These are phyloP conservation scores for Eidolon dupreanum DNA, from an alignment of 2,797 vertebrate genomes.

Conservation along the genomic window DNA sequence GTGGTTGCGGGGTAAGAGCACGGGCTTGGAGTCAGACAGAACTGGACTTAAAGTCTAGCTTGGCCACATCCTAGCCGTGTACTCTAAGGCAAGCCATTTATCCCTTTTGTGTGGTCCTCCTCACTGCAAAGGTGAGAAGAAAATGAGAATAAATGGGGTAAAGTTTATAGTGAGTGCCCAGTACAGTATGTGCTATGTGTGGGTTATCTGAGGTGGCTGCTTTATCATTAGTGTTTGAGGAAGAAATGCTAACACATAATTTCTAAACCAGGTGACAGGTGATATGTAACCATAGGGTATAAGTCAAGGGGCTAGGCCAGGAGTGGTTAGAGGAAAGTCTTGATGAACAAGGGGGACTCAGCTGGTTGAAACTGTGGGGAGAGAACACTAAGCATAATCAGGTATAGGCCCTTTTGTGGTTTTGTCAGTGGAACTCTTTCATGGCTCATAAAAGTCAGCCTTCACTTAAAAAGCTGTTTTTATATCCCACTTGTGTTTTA, in stretches of 20 bases:
- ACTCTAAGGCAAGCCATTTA: background rate
- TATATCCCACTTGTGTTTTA: background rate
- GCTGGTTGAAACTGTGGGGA: background rate
- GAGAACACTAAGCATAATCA: background rate
- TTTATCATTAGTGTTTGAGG: background rate
- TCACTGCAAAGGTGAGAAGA: background rate
- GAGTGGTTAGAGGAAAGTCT: background rate
- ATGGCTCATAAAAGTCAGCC: background rate
- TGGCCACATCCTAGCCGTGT: background rate
- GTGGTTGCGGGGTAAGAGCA: background rate
- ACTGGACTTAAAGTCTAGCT: background rate
- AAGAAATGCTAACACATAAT: background rate
- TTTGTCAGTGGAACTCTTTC: background rate
- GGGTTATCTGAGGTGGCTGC: background rate
- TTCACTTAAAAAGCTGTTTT: background rate
- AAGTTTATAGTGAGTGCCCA: background rate
- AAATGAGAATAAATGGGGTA: background rate
- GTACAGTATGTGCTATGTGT: fast-evolving
- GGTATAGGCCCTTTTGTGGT: background rate
- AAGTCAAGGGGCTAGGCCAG: background rate
- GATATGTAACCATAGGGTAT: background rate
- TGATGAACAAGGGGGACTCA: background rate
- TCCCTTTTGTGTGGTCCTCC: background rate
- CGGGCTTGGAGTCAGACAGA: background rate
- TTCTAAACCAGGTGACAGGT: background rate